Evolutionary conservation across 35 echinoderm and acorn worm genomes (phyloP).

Genomic region (Anneissia japonica): DNA sequence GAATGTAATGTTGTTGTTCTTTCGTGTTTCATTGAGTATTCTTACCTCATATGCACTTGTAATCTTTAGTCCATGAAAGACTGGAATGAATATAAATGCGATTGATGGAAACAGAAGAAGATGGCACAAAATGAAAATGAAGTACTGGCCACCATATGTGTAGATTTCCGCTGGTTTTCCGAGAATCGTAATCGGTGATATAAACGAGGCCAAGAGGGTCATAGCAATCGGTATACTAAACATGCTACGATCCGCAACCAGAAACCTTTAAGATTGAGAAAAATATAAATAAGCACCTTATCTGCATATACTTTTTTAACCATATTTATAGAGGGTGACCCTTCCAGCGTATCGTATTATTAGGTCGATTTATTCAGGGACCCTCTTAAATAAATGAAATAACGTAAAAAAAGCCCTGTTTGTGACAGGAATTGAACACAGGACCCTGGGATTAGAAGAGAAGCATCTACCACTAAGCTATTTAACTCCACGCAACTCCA

Average conservation of each 20-base stretch:
- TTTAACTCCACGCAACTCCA: too few species aligned
- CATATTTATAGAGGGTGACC: too few species aligned
- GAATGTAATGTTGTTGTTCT: too few species aligned
- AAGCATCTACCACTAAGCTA: too few species aligned
- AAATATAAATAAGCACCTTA: neutral
- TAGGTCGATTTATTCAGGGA: too few species aligned
- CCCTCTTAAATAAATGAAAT: too few species aligned
- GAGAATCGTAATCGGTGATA: slow-evolving; percentile 27
- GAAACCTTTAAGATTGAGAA: slow-evolving; percentile 6
- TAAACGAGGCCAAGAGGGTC: slow-evolving; percentile 29
- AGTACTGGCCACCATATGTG: slow-evolving; percentile 28
- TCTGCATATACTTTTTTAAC: too few species aligned
- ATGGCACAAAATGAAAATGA: neutral
- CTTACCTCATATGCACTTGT: slow-evolving; percentile 41
- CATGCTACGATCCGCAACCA: slow-evolving; percentile 23
- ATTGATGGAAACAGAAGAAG: slow-evolving; percentile 10
- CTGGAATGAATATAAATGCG: slow-evolving; percentile 31
- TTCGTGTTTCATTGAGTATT: neutral
- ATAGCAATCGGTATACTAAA: slow-evolving; percentile 28
- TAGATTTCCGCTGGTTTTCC: slow-evolving; percentile 44
- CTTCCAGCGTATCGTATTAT: too few species aligned
- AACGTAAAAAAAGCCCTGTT: too few species aligned
- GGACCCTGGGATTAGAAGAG: too few species aligned
- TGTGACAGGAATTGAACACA: too few species aligned
- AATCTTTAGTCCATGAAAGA: slow-evolving; percentile 29